A percentile compares a stretch with the other conserved stretches of the same genome.
Conservation (phyloP, 92 coral and sea anemone species). For the Pocillopora grandis region DNA sequence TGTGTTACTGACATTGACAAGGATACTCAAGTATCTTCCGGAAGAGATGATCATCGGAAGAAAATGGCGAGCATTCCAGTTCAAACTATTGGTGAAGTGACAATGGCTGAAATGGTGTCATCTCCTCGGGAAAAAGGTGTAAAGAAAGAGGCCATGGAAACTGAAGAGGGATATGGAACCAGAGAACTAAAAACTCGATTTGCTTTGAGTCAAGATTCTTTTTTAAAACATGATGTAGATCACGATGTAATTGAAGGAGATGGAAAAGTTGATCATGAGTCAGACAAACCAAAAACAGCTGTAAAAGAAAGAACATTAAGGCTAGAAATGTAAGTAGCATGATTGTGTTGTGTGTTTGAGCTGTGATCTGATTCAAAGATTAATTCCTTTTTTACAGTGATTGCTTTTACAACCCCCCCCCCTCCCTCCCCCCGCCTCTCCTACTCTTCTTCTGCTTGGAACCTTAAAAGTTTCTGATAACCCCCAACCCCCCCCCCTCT, state of each 20-base stretch:
- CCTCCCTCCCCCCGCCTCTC: no score
- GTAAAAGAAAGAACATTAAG: slow-evolving; percentile 40
- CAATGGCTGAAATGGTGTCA: slow-evolving; percentile 5
- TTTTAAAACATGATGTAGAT: neutral
- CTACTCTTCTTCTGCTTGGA: neutral
- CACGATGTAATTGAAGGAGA: neutral
- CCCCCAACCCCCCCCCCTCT: no score
- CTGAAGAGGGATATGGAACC: slow-evolving; percentile 3
- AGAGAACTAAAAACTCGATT: slow-evolving; percentile 30
- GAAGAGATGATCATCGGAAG: neutral
- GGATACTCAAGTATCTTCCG: neutral
- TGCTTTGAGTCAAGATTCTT: neutral
- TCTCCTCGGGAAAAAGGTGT: neutral
- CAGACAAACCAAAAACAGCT: slow-evolving; percentile 9
- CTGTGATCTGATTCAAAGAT: no score
- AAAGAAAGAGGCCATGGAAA: neutral
- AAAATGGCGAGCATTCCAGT: neutral
- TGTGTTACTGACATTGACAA: slow-evolving; percentile 10
- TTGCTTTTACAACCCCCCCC: neutral
- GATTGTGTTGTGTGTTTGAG: no score
- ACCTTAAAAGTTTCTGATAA: no score
- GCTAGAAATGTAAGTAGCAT: slow-evolving; percentile 49
- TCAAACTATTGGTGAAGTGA: slow-evolving; percentile 27
- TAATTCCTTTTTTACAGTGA: neutral
- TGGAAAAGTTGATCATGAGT: neutral